Evolutionary conservation across 2,888 invertebrate species (phyloP), one percentile per base, ranked within the genome.

Genomic region (Imbricaverruca yamaguchii): DNA sequence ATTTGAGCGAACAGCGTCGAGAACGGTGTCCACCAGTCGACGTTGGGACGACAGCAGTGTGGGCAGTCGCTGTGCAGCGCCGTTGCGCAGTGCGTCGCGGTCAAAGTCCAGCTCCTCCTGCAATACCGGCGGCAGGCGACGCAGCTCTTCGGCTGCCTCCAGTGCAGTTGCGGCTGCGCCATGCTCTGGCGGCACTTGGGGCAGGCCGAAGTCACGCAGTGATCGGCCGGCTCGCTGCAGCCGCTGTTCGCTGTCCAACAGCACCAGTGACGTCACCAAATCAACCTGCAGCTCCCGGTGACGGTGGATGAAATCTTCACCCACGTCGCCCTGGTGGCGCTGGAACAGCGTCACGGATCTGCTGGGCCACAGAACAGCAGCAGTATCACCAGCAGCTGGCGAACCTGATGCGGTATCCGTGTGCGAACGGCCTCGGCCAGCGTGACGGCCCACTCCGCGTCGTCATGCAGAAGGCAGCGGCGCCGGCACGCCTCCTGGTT

Each of bases 301-400:
- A n/a, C 61, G 61, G 15, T 15, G 61, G 11, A 18, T 15, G 61
- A 12, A 61, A 18, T 61, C 61, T 61, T 61, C 61, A 18, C 15
- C 61, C 15, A 61, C 15, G 61, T 12, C 61, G 12, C 15, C 12
- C 10, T 61, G 15, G 61, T 61, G 61, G 61, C 61, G 61, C 15
- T 15, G 15, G 15, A 61, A 61, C 12, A 61, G 61, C 18, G 12
- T 61, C 15, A 12, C 12, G 81, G 80, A 25, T 80, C 25, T 6
- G 67, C 56, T 15, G 56, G 69, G 4, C 18, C 80, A 67, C 83
- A 81, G 65, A 82, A 82, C 3, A 82, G 39, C 12, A 81, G 12
- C 80, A 87, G 85, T 80, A 83, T 81, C 13, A 85, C 85, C 83
- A 87, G 87, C 12, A 86, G 82, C 53, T 84, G 80, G 80, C 87